Evolutionary conservation across 2,888 invertebrate genomes (phyloP).

Genomic region (Oxytorus armatus): DNA sequence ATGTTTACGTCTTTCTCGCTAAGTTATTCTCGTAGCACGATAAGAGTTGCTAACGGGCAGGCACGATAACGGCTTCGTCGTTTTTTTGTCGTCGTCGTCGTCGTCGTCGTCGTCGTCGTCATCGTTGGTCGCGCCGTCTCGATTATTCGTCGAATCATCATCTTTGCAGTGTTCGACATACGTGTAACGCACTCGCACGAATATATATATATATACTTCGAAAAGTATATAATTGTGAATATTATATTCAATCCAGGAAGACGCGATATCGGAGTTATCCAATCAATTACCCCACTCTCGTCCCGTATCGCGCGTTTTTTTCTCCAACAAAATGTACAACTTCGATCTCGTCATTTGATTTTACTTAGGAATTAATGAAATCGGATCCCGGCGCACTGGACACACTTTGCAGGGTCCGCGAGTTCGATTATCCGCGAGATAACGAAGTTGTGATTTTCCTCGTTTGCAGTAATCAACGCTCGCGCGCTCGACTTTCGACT

Average conservation of each 20-base stretch:
- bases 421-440: slow-evolving; percentile 55
- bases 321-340: background rate
- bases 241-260: slow-evolving; percentile 6
- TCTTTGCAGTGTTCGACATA: slow-evolving; percentile 21
- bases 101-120: slow-evolving; percentile 24
- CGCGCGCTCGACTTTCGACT: slow-evolving; percentile 22
- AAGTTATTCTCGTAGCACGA: slow-evolving; percentile 71
- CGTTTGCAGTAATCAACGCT: slow-evolving; percentile 50
- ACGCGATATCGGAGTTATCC: background rate
- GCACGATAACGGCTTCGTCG: slow-evolving; percentile 65
- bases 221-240: slow-evolving; percentile 1
- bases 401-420: slow-evolving; percentile 52
- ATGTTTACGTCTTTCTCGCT: slow-evolving; percentile 46
- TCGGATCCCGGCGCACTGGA: slow-evolving; percentile 8
- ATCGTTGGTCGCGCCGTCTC: slow-evolving; percentile 30
- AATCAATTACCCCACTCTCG: too few relatives aligned
- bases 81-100: slow-evolving; percentile 27
- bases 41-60: slow-evolving; percentile 77
- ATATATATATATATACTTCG: too few relatives aligned
- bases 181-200: background rate
- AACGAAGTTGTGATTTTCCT: slow-evolving; percentile 53
- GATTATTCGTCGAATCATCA: slow-evolving; percentile 62
- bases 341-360: background rate
- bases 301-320: too few relatives aligned
- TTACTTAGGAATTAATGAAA: background rate